phyloP scores from a whole-genome alignment of 2,797 vertebrate genomes.

The Aplochiton taeniatus region DNA sequence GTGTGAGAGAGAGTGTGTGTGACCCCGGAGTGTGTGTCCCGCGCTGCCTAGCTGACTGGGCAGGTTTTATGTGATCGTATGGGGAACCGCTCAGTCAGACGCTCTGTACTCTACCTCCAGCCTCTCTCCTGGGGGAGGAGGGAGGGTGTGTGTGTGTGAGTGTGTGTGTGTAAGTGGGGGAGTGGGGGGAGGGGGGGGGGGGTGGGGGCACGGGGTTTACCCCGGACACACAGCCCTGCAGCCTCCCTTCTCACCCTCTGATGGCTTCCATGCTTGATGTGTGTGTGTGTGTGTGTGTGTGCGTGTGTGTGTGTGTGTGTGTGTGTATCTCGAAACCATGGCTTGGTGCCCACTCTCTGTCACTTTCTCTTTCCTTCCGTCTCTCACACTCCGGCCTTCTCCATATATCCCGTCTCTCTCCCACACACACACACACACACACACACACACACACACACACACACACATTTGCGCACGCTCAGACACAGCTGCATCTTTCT shows the following conservation, averaged over 20 bases:
- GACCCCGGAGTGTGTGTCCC: neutral
- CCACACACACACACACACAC: conserved; percentile 13
- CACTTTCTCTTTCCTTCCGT: neutral
- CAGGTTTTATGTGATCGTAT: conserved; percentile 65
- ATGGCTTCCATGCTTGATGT: conserved; percentile 45
- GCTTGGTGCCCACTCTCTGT: neutral
- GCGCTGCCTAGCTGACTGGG: conserved; percentile 16
- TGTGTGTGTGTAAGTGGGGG: no score
- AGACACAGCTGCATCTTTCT: no score
- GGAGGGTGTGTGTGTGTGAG: no score
- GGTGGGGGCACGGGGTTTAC: no score
- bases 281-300: neutral
- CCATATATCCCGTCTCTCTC: neutral
- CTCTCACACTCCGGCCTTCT: neutral
- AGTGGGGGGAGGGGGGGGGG: neutral
- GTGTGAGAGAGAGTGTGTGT: conserved; percentile 23
- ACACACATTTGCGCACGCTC: conserved; percentile 13
- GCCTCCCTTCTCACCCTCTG: conserved; percentile 40
- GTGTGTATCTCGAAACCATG: neutral
- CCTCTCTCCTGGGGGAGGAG: neutral
- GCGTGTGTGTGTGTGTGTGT: neutral
- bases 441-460: conserved; percentile 19
- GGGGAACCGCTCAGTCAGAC: conserved; percentile 52
- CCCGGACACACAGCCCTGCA: no score
- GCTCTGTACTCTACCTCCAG: conserved; percentile 12